These are phyloP conservation scores for Cossypha niveicapilla DNA, from an alignment of 2,797 vertebrate species.

Conservation along the genomic window DNA sequence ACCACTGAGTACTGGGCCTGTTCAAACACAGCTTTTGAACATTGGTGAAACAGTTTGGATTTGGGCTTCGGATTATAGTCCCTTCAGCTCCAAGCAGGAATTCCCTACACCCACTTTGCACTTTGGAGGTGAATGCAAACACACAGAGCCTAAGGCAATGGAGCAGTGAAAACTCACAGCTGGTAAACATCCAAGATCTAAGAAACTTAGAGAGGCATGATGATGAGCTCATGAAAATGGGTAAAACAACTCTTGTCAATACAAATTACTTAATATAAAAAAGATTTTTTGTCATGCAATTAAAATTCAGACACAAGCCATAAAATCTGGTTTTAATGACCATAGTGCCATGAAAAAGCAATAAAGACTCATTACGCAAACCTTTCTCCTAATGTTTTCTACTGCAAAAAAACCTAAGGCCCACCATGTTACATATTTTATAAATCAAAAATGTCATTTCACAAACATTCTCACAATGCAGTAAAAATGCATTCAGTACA, in stretches of 20 bases:
- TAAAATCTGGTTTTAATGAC: not conserved
- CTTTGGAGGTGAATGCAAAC: not conserved
- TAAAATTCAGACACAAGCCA: not conserved
- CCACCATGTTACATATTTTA: not conserved
- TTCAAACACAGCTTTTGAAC: not conserved
- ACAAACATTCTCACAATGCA: not conserved
- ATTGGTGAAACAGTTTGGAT: not conserved
- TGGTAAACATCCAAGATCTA: not conserved
- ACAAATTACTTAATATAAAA: not conserved
- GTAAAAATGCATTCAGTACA: not conserved
- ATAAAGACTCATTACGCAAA: not conserved
- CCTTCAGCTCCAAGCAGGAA: not conserved
- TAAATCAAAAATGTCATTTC: not conserved
- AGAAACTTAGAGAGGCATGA: not conserved
- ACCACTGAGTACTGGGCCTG: not conserved
- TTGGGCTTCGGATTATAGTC: not conserved
- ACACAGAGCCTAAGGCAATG: not conserved
- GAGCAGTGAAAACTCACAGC: not conserved
- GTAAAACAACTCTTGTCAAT: not conserved
- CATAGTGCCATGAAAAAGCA: not conserved
- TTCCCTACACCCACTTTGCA: not conserved
- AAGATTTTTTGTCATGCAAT: not conserved
- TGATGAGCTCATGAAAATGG: not conserved
- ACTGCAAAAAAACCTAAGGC: not conserved
- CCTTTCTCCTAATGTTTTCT: not conserved